Percentiles rank a stretch among this genome's conserved stretches.
Evolutionary conservation across 2,113 vertebrate genomes (phyloP).

Genomic region (Chinchilla lanigera): DNA sequence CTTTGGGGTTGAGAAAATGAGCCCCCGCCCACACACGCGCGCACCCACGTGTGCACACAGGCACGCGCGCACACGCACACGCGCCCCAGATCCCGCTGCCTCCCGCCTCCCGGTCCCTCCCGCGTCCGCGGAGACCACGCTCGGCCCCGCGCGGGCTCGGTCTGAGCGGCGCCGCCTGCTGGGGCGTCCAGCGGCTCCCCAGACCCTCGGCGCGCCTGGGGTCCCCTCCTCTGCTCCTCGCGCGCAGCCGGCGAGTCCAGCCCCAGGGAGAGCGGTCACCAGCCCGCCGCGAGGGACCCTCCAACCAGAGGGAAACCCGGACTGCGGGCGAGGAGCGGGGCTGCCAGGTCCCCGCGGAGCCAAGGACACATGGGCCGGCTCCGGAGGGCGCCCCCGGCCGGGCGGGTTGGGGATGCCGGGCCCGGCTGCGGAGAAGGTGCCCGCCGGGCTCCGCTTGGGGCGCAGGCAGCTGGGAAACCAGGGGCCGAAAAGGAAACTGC

Average conservation of each 20-base stretch:
- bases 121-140: rapidly evolving
- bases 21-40: background rate
- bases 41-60: background rate
- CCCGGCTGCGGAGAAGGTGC: rapidly evolving
- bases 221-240: background rate
- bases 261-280: background rate
- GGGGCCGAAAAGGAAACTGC: background rate
- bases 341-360: background rate
- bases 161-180: background rate
- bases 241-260: background rate
- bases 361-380: background rate
- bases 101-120: background rate
- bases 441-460: too few relatives aligned
- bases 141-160: rapidly evolving
- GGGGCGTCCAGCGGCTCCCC: too few relatives aligned
- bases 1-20: background rate
- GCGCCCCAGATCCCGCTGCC: background rate
- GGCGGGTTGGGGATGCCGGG: background rate
- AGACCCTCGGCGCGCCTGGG: too few relatives aligned
- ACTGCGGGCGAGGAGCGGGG: too few relatives aligned
- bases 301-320: too few relatives aligned
- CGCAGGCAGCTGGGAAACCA: too few relatives aligned
- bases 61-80: background rate
- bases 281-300: background rate
- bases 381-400: background rate